Conservation (phyloP, 1,140 invertebrate species). For the Odontomachus brunneus region DNA sequence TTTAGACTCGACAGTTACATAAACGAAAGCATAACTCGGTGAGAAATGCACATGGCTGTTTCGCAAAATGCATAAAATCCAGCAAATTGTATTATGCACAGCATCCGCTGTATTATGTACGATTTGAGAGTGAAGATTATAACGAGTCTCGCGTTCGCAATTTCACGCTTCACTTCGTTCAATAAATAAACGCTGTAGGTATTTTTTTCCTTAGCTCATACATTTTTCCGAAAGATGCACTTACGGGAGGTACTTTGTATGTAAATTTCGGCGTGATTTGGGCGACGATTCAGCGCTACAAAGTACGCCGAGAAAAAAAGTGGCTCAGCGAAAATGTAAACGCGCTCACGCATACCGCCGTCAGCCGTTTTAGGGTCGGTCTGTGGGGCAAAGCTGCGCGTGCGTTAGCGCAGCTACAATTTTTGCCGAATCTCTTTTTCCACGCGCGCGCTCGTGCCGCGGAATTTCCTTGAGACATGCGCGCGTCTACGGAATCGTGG, state of each 20-base stretch:
- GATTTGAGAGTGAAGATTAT: too few relatives aligned
- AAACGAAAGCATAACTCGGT: too few relatives aligned
- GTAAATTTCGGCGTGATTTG: conserved; percentile 45
- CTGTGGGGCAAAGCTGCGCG: not conserved
- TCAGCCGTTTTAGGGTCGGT: conserved; percentile 33
- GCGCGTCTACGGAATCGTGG: not conserved
- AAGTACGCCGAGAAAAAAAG: conserved; percentile 15
- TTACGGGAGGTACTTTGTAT: not conserved
- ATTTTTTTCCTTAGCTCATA: conserved; percentile 11
- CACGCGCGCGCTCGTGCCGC: not conserved
- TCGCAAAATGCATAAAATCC: too few relatives aligned
- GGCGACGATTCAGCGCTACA: conserved; percentile 25
- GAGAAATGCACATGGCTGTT: too few relatives aligned
- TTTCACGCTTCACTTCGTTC: conserved; percentile 12
- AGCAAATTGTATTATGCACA: too few relatives aligned
- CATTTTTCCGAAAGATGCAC: conserved; percentile 17
- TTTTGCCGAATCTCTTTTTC: not conserved
- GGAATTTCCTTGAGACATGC: not conserved
- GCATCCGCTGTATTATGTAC: too few relatives aligned
- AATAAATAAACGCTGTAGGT: conserved; percentile 4
- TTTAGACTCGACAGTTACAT: too few relatives aligned
- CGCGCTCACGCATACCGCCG: not conserved
- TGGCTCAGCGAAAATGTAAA: conserved; percentile 45
- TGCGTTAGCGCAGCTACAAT: not conserved
- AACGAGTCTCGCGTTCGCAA: not conserved